Evolutionary conservation across 1,140 invertebrate genomes (phyloP), one percentile per base, ranked within the genome.

Genomic region (Saccostrea glomerata): DNA sequence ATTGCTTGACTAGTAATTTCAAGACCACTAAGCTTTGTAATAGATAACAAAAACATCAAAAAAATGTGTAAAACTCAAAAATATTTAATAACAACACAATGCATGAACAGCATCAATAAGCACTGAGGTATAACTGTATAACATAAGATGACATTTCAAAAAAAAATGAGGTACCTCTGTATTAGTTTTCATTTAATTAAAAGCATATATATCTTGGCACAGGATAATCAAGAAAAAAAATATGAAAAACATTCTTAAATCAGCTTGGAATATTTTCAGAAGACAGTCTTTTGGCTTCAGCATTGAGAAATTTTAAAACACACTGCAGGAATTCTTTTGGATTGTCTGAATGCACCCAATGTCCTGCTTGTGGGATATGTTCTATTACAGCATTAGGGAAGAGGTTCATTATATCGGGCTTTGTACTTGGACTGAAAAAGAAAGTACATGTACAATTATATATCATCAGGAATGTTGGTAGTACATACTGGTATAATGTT

Each of bases 301-400:
- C 58, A 85, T 36, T 36, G 9, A 66, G 54, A 85, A 58, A 85
- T 20, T 20, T 60, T 63, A 56, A 6, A 85, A 40, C 56, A 60
- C 56, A 58, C 25, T 36, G n/a, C 58, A 88, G 56, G 70, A 86
- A 89, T 73, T 83, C 17, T 9, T 55, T 55, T 6, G 98, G 98
- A 94, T 98, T 97, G 90, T 99, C 98, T 85, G 97, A 97, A 93
- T 99, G 98, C 15, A 98, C 96, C 97, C 98, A 98, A 94, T 99
- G 98, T 6, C 98, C 97, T 25, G 98, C 97, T 88, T 96, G 97
- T 58, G 96, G 95, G 82, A 99, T 96, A 92, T 97, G 97, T 86
- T 96, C 93, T 87, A 99, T 96, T 89, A 96, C 95, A 0, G 97
- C 97, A 11, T 96, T 95, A 0, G 98, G 97, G 94, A 99, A 99